A percentile compares a stretch with the other conserved stretches of the same genome.
phyloP scores from a whole-genome alignment of 2,113 vertebrate genomes.

The Hemicordylus capensis region DNA sequence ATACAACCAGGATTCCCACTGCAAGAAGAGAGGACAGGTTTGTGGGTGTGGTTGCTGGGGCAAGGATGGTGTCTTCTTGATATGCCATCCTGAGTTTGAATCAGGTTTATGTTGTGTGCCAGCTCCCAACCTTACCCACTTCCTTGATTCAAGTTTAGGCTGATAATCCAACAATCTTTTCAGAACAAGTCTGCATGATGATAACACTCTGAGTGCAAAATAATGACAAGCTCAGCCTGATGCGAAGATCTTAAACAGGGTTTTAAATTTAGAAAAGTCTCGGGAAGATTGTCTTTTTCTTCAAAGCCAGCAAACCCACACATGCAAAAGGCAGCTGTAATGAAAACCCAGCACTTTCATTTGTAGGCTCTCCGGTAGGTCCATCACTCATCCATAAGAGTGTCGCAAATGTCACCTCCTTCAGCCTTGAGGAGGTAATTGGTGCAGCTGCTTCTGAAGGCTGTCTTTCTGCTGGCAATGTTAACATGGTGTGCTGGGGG shows the following conservation, averaged over 20 bases:
- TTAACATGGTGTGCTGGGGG: constrained; percentile 30
- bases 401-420: constrained; percentile 60
- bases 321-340: constrained; percentile 59
- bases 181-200: not conserved
- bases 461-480: constrained; percentile 66
- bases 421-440: constrained; percentile 66
- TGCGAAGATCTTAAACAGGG: constrained; percentile 42
- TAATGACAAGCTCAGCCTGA: constrained; percentile 37
- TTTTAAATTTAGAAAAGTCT: constrained; percentile 57
- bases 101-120: not conserved
- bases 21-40: not conserved
- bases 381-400: constrained; percentile 64
- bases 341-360: constrained; percentile 62
- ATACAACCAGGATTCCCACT: not conserved
- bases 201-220: constrained; percentile 34
- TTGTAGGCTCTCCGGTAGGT: constrained; percentile 69
- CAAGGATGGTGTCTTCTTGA: not conserved
- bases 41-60: not conserved
- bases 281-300: constrained; percentile 40
- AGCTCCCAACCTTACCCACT: not conserved
- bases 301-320: constrained; percentile 63
- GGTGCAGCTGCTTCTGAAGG: constrained; percentile 70
- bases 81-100: not conserved
- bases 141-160: not conserved
- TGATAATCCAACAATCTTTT: not conserved